These are phyloP conservation scores for Siderastrea radians DNA, from an alignment of 92 coral and sea anemone genomes.

Conservation along the genomic window DNA sequence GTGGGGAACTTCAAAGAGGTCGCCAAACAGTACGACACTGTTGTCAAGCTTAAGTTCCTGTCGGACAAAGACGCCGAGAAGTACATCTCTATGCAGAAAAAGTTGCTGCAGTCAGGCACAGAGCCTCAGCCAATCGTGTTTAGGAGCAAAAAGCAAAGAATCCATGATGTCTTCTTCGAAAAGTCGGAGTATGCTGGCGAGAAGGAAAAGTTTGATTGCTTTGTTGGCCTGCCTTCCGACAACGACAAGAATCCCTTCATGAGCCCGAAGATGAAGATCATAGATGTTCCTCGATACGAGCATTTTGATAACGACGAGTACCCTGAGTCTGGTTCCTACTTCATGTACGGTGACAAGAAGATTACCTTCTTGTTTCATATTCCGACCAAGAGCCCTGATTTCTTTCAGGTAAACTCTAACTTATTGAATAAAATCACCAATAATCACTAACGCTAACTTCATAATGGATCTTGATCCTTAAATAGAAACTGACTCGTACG, in stretches of 20 bases:
- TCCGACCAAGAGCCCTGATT: conserved; percentile 80
- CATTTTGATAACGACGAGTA: conserved; percentile 67
- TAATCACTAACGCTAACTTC: too few relatives aligned
- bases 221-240: conserved; percentile 60
- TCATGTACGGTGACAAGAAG: conserved; percentile 75
- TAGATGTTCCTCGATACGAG: conserved; percentile 66
- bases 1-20: conserved; percentile 36
- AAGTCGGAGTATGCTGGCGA: conserved; percentile 35
- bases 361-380: conserved; percentile 80
- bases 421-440: too few relatives aligned
- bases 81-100: neutral
- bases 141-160: conserved; percentile 33
- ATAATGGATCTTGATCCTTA: too few relatives aligned
- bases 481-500: too few relatives aligned
- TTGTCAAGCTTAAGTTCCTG: conserved; percentile 56
- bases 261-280: conserved; percentile 51
- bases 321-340: conserved; percentile 54
- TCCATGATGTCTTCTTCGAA: conserved; percentile 38
- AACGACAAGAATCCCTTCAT: conserved; percentile 46
- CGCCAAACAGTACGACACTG: conserved; percentile 53
- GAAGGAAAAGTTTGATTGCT: conserved; percentile 64
- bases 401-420: conserved; percentile 75
- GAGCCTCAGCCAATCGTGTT: conserved; percentile 38
- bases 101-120: too few relatives aligned
- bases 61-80: conserved; percentile 46